phyloP scores from a whole-genome alignment of 2,113 vertebrate genomes.

The Cheirogaleus medius region DNA sequence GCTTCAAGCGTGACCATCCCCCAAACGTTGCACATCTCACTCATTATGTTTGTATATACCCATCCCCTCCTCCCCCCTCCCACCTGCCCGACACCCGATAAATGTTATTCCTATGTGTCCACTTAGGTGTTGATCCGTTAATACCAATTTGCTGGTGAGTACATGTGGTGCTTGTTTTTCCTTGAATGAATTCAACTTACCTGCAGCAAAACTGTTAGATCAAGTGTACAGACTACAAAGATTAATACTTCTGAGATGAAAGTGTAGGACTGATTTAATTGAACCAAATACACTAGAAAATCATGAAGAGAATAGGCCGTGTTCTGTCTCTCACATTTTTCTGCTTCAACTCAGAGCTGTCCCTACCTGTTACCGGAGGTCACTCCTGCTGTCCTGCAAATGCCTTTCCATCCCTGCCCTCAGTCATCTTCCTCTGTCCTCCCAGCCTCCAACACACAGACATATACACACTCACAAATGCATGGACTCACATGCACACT shows the following conservation, averaged over 20 bases:
- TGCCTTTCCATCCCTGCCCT: background rate
- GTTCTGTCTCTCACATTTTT: background rate
- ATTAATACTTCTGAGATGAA: background rate
- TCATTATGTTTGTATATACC: too few species aligned
- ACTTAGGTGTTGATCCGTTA: too few species aligned
- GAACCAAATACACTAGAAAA: background rate
- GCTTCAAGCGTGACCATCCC: too few species aligned
- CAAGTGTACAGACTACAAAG: background rate
- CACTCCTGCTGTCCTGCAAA: background rate
- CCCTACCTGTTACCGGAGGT: rapidly evolving
- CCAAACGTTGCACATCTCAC: too few species aligned
- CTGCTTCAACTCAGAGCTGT: rapidly evolving
- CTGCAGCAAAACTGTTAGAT: background rate
- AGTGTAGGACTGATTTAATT: background rate
- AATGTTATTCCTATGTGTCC: too few species aligned
- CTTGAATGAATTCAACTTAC: background rate
- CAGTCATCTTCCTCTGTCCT: background rate
- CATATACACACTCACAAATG: background rate
- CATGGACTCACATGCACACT: background rate
- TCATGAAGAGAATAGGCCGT: rapidly evolving
- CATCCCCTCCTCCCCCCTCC: too few species aligned
- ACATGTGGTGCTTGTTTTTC: too few species aligned
- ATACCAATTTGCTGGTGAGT: too few species aligned
- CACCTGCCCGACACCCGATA: too few species aligned
- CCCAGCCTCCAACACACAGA: too few species aligned